These are phyloP conservation scores for Platynereis dumerilii DNA, from an alignment of 2,888 invertebrate genomes.

Conservation along the genomic window DNA sequence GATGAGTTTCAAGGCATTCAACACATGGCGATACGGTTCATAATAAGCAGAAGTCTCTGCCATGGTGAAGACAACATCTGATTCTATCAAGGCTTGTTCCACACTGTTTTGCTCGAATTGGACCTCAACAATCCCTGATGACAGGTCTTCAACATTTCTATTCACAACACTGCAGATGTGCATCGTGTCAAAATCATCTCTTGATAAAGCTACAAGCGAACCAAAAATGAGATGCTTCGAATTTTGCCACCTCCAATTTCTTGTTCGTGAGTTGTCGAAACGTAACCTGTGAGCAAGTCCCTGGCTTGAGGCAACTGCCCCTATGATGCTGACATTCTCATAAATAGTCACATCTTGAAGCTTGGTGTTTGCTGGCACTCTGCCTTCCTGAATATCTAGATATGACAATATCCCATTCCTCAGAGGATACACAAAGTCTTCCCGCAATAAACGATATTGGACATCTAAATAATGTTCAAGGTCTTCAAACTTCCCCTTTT, in stretches of 20 bases:
- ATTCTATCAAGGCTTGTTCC: neutral
- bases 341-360: constrained; percentile 39
- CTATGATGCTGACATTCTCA: constrained; percentile 40
- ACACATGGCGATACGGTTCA: constrained; percentile 80
- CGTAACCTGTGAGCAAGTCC: constrained; percentile 40
- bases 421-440: constrained; percentile 80
- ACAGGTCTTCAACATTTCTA: constrained; percentile 56
- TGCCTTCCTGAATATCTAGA: neutral
- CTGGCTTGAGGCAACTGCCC: constrained; percentile 37
- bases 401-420: constrained; percentile 71
- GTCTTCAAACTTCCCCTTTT: constrained; percentile 70
- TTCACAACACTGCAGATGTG: constrained; percentile 71
- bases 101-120: constrained; percentile 38
- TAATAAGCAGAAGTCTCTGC: constrained; percentile 81
- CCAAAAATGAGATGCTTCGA: constrained; percentile 75
- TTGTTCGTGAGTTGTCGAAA: constrained; percentile 33
- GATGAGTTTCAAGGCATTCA: constrained; percentile 73
- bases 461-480: constrained; percentile 77
- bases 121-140: constrained; percentile 45
- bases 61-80: constrained; percentile 66
- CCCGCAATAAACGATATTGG: constrained; percentile 79
- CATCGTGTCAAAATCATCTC: constrained; percentile 73
- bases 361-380: neutral
- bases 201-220: constrained; percentile 76
- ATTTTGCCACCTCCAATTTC: constrained; percentile 61